phyloP scores from a whole-genome alignment of 2,888 invertebrate species.

The Sceliomorpha sp. region DNA sequence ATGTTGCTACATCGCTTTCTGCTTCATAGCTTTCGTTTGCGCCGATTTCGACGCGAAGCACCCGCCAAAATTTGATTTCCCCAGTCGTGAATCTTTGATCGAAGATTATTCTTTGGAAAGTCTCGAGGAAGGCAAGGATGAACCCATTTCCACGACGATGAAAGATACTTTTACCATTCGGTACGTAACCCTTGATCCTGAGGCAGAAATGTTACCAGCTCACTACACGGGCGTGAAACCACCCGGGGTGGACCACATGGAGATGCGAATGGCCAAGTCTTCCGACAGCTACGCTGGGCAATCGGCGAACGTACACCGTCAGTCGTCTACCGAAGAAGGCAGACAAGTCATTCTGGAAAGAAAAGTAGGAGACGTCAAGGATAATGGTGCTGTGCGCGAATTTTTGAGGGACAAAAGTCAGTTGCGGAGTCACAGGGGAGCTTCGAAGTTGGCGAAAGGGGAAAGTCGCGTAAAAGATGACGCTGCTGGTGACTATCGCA shows the following conservation, averaged over 20 bases:
- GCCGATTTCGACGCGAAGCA: constrained; percentile 7
- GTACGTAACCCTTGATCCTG: constrained; percentile 69
- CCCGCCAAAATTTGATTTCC: not conserved
- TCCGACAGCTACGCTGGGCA: not conserved
- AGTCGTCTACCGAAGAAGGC: constrained; percentile 10
- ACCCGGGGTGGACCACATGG: constrained; percentile 78
- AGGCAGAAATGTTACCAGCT: constrained; percentile 77
- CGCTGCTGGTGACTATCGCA: no score
- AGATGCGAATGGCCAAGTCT: constrained; percentile 50
- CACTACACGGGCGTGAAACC: constrained; percentile 70
- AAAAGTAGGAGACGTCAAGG: no score
- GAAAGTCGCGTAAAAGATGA: no score
- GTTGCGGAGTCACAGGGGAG: no score
- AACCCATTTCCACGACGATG: constrained; percentile 9
- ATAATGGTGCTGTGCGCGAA: no score
- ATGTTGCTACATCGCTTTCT: constrained; percentile 5
- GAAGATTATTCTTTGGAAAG: constrained; percentile 2
- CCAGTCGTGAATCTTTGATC: constrained; percentile 1
- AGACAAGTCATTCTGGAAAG: no score
- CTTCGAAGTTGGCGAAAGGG: no score
- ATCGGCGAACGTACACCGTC: not conserved
- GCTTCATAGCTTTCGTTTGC: constrained; percentile 6
- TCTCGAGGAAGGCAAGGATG: not conserved
- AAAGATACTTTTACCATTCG: constrained; percentile 22
- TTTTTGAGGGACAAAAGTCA: not conserved